Percentiles rank a stretch among this genome's conserved stretches.
Evolutionary conservation across 2,888 invertebrate genomes (phyloP).

Genomic region (Sphinx pinastri): DNA sequence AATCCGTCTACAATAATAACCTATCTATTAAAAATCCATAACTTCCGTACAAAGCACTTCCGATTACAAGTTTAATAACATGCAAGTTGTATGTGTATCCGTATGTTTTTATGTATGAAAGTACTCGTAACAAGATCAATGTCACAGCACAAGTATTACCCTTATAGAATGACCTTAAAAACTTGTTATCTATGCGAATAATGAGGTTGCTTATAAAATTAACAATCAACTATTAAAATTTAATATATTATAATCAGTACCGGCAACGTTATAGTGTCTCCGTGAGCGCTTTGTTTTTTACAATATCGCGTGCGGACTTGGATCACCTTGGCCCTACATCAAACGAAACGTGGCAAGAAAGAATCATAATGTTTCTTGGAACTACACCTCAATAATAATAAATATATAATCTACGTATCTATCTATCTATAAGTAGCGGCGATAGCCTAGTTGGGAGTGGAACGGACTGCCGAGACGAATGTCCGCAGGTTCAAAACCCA

Average conservation of each 20-base stretch:
- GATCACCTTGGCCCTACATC: constrained; percentile 54
- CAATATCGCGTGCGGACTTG: constrained; percentile 49
- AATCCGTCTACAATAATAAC: neutral
- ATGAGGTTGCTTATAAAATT: constrained; percentile 2
- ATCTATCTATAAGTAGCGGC: too few species aligned
- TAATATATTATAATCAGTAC: constrained; percentile 1
- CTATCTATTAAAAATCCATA: neutral
- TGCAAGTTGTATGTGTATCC: neutral
- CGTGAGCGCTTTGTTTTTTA: constrained; percentile 32
- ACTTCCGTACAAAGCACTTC: neutral
- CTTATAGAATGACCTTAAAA: constrained; percentile 29
- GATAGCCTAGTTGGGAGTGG: too few species aligned
- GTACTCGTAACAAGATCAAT: constrained; percentile 3
- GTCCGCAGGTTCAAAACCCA: too few species aligned
- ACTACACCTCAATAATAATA: neutral
- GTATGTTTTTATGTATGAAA: neutral
- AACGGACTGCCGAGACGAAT: too few species aligned
- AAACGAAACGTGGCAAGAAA: constrained; percentile 36
- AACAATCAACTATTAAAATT: neutral
- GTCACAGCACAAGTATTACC: neutral
- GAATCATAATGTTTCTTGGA: constrained; percentile 8
- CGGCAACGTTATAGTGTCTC: neutral
- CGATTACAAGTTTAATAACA: neutral
- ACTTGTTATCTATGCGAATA: constrained; percentile 31
- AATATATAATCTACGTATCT: neutral